These are phyloP conservation scores for Hirtodrosophila alboralis DNA, from an alignment of 2,888 invertebrate species.

Conservation along the genomic window DNA sequence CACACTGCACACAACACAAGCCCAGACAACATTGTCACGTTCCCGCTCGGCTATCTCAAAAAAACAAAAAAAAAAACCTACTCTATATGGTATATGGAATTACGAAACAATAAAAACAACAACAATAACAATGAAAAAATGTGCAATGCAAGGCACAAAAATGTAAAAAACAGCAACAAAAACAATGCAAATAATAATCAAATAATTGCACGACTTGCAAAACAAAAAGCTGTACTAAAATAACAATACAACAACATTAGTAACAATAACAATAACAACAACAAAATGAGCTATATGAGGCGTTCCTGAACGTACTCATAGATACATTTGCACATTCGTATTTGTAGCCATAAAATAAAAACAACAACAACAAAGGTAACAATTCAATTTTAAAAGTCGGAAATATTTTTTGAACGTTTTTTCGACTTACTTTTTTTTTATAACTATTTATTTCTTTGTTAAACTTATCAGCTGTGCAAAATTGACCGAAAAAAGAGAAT, in stretches of 20 bases:
- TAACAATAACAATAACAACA: slow-evolving; percentile 32
- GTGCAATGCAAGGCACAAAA: slow-evolving; percentile 55
- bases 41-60: slow-evolving; percentile 23
- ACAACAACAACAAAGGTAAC: slow-evolving; percentile 24
- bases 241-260: slow-evolving; percentile 10
- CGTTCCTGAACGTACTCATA: slow-evolving; percentile 67
- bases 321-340: slow-evolving; percentile 40
- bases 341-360: slow-evolving; percentile 11
- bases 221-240: slow-evolving; percentile 48
- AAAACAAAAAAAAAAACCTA: no score
- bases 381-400: slow-evolving; percentile 34
- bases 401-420: slow-evolving; percentile 39
- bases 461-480: slow-evolving; percentile 40
- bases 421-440: no score
- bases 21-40: slow-evolving; percentile 49
- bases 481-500: slow-evolving; percentile 20
- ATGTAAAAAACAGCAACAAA: slow-evolving; percentile 49
- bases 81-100: slow-evolving; percentile 40
- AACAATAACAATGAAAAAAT: slow-evolving; percentile 49
- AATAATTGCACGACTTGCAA: slow-evolving; percentile 77
- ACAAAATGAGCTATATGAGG: slow-evolving; percentile 20
- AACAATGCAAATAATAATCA: slow-evolving; percentile 71
- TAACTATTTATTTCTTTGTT: no score
- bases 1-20: no score
- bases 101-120: slow-evolving; percentile 59